Base-by-base conservation (phyloP, 2,888 invertebrate genomes). In the Dioctria rufipes region DNA sequence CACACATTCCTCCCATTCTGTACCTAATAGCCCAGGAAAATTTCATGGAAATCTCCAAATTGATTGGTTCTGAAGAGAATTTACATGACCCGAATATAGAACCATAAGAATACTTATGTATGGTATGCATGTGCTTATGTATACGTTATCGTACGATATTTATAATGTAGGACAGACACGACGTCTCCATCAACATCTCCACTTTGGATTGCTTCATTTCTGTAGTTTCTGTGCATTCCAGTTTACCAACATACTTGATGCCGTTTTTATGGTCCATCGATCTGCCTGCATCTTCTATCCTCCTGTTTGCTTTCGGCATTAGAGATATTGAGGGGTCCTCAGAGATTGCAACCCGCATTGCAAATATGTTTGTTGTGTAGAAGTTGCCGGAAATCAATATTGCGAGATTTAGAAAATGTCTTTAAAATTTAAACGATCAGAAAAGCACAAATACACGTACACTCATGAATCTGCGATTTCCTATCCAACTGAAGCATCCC, bases 221-320 rank as follows among this genome's bases (percentile, higher is more conserved):
- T 25, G 25, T 25, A 25, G 25, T 25, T 25, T 25, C 25, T 25
- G 25, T 25, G 25, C 25, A 25, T 25, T 25, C 54, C 60, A 73
- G 73, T 73, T 73, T 58, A 60, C 58, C 42, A 51, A 73, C 60
- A 73, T 58, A 58, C 54, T 73, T 60, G 54, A 73, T 73, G 73
- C 73, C 58, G 60, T 58, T 73, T 73, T 73, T 60, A 73, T 73
- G 73, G 51, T 73, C 73, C 73, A 73, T 73, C 60, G 73, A 73
- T 73, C 51, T 73, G 73, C 73, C 54, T 58, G 42, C n/a, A 46
- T 25, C 25, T 2, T 25, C 2, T 25, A 25, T 25, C 25, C 5
- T 73, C 37, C 42, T 60, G 58, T 73, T 73, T 73, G 60, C 60
- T 42, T 54, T 73, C 11, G 42, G 37, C 8, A 73, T 60, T 43